Evolutionary conservation across 2,113 vertebrate species (phyloP).

Genomic region (Nipponia nippon): DNA sequence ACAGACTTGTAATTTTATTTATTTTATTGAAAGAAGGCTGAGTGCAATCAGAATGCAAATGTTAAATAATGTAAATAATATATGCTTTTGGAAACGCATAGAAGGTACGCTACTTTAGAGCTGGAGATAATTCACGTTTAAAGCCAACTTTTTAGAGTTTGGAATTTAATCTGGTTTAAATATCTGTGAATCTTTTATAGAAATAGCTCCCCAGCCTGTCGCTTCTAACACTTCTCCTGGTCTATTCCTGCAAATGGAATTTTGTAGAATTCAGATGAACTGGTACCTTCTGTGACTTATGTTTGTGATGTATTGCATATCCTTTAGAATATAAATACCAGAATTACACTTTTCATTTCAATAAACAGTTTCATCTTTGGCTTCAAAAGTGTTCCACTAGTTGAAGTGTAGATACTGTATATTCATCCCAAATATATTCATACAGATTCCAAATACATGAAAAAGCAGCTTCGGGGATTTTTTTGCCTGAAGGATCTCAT

Average conservation of each 20-base stretch:
- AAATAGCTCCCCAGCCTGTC: background rate
- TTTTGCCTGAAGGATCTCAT: background rate
- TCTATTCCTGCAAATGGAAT: slow-evolving; percentile 33
- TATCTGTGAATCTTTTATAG: background rate
- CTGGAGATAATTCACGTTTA: background rate
- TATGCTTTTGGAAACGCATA: background rate
- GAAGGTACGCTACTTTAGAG: background rate
- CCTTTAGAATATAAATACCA: slow-evolving; percentile 16
- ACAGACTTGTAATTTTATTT: slow-evolving; percentile 26
- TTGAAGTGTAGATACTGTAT: background rate
- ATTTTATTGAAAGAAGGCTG: slow-evolving; percentile 57
- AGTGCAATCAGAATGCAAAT: slow-evolving; percentile 53
- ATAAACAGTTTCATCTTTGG: background rate
- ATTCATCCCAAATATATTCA: background rate
- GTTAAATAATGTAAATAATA: slow-evolving; percentile 36
- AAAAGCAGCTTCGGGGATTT: background rate
- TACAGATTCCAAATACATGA: background rate
- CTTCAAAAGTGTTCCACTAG: background rate
- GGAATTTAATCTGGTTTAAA: background rate
- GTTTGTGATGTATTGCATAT: background rate
- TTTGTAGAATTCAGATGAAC: slow-evolving; percentile 21
- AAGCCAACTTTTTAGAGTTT: background rate
- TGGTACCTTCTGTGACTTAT: background rate
- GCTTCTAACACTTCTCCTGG: background rate
- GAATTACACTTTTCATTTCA: background rate